These are phyloP conservation scores for Eubasilissa regina DNA, from an alignment of 1,140 invertebrate genomes.

Conservation along the genomic window DNA sequence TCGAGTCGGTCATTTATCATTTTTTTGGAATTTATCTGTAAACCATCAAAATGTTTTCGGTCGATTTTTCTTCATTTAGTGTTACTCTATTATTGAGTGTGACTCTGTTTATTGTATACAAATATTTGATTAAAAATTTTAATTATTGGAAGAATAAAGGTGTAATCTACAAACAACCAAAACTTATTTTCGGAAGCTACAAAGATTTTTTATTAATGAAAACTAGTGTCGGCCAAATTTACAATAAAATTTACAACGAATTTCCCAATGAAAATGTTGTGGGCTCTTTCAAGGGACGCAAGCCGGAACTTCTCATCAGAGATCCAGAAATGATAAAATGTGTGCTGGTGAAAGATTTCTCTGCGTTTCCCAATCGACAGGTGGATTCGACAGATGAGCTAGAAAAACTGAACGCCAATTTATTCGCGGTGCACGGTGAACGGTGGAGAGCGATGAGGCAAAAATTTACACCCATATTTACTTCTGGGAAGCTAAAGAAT, in stretches of 20 bases:
- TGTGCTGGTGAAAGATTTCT: conserved; percentile 73
- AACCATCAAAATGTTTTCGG: not conserved
- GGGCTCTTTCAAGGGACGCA: conserved; percentile 65
- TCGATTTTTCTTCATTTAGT: not conserved
- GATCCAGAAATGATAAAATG: conserved; percentile 70
- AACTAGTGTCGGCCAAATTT: conserved; percentile 37
- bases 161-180: conserved; percentile 63
- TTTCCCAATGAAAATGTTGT: conserved; percentile 60
- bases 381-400: conserved; percentile 37
- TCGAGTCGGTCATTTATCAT: no score
- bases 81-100: conserved; percentile 18
- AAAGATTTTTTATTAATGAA: conserved; percentile 36
- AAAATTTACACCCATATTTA: conserved; percentile 65
- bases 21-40: no score
- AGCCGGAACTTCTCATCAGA: conserved; percentile 68
- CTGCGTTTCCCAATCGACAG: conserved; percentile 68
- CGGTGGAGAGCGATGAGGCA: conserved; percentile 69
- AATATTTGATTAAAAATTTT: not conserved
- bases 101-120: conserved; percentile 1
- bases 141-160: conserved; percentile 65
- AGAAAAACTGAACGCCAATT: not conserved
- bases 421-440: conserved; percentile 61
- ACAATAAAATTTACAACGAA: conserved; percentile 58
- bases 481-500: conserved; percentile 65
- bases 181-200: conserved; percentile 64